Conservation (phyloP, 1,140 invertebrate species). For the Brachionus angularis region DNA sequence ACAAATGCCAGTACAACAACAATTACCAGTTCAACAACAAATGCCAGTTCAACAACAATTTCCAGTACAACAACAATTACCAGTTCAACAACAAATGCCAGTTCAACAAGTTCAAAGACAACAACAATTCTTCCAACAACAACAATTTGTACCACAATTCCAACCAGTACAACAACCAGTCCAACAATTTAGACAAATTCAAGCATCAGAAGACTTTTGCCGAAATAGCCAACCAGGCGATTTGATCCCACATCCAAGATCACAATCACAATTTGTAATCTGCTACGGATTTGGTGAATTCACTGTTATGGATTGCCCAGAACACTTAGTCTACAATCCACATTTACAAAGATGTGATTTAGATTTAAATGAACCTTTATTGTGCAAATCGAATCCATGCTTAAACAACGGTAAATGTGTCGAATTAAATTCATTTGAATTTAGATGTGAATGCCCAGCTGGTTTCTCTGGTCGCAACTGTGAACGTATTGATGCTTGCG, state of each 20-base stretch:
- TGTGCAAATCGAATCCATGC: constrained; percentile 38
- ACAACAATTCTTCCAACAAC: no score
- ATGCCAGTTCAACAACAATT: not conserved
- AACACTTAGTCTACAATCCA: constrained; percentile 34
- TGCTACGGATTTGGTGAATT: constrained; percentile 43
- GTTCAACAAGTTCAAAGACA: not conserved
- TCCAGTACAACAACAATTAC: no score
- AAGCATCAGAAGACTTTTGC: constrained; percentile 16
- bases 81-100: not conserved
- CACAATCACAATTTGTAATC: constrained; percentile 9
- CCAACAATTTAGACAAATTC: constrained; percentile 12
- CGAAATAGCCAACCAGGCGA: constrained; percentile 33
- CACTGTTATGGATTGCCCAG: constrained; percentile 31
- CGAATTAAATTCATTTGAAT: not conserved
- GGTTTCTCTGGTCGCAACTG: constrained; percentile 19
- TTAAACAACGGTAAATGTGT: constrained; percentile 41
- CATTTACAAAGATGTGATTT: constrained; percentile 40
- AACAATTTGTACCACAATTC: no score
- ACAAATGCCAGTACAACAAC: not conserved
- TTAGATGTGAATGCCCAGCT: constrained; percentile 20
- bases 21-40: not conserved
- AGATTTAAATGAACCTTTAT: not conserved
- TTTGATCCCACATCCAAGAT: constrained; percentile 10
- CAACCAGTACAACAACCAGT: constrained; percentile 8
- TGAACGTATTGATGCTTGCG: constrained; percentile 19